Conservation (phyloP, 2,888 invertebrate genomes). For the Baronia brevicornis region DNA sequence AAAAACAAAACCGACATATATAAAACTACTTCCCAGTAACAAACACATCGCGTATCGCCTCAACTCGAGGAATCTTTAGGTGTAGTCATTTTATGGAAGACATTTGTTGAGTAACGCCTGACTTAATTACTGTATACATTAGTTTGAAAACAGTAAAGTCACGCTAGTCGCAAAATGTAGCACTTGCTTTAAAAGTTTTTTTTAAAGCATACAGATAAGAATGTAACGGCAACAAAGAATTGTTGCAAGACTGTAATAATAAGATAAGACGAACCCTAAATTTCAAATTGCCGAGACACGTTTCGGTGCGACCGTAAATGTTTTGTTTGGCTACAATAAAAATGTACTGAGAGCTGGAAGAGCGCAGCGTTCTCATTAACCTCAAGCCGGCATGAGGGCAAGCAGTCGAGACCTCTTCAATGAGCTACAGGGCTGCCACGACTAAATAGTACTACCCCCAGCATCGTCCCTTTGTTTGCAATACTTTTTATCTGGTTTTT, state of each 20-base stretch:
- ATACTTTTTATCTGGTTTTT: conserved; percentile 2
- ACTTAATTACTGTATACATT: too few species aligned
- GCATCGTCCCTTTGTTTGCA: conserved; percentile 5
- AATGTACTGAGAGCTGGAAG: conserved; percentile 22
- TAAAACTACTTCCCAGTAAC: too few species aligned
- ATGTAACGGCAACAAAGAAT: conserved; percentile 9
- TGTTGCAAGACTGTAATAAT: conserved; percentile 5
- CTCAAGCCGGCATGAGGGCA: conserved; percentile 19
- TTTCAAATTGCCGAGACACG: conserved; percentile 11
- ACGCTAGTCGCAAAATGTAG: too few species aligned
- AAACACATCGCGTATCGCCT: too few species aligned
- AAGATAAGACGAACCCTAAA: conserved; percentile 12
- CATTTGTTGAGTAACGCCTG: too few species aligned
- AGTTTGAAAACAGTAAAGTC: too few species aligned
- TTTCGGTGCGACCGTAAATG: conserved; percentile 22
- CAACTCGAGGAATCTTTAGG: too few species aligned
- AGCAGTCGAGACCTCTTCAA: conserved; percentile 19
- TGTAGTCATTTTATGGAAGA: too few species aligned
- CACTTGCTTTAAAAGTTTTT: too few species aligned
- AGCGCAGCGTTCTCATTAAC: conserved; percentile 44
- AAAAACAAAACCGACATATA: too few species aligned
- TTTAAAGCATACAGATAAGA: too few species aligned
- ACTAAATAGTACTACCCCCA: conserved; percentile 17
- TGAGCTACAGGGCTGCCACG: conserved; percentile 13
- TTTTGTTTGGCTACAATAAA: conserved; percentile 24